Evolutionary conservation across 1,140 invertebrate species (phyloP).

Genomic region (Acromyrmex echinatior): DNA sequence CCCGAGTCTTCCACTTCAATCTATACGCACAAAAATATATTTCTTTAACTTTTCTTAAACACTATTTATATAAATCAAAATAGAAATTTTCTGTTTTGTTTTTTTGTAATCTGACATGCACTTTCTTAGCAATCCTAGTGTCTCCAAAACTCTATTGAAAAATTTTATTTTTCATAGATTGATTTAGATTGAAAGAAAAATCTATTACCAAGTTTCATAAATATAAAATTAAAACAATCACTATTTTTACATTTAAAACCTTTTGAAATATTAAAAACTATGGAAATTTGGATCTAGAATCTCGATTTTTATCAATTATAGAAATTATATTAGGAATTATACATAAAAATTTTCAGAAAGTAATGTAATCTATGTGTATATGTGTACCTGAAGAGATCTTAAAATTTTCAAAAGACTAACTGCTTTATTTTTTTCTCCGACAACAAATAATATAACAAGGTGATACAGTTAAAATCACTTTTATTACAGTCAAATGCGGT

Average conservation of each 20-base stretch:
- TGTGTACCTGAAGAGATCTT: too few relatives aligned
- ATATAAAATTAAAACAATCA: not conserved
- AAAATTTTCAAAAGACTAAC: not conserved
- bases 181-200: not conserved
- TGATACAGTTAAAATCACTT: not conserved
- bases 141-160: not conserved
- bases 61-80: not conserved
- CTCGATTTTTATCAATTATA: not conserved
- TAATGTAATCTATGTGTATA: too few relatives aligned
- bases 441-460: not conserved
- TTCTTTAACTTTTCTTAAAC: not conserved
- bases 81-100: not conserved
- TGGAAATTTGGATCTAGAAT: not conserved
- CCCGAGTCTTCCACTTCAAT: constrained; percentile 97
- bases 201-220: not conserved
- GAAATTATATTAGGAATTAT: not conserved
- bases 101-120: too few relatives aligned
- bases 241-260: not conserved
- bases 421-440: not conserved
- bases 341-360: too few relatives aligned
- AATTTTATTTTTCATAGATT: not conserved
- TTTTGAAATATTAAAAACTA: not conserved
- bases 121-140: not conserved
- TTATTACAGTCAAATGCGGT: not conserved
- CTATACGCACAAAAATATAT: constrained; percentile 73